phyloP scores from a whole-genome alignment of 2,888 invertebrate species.

The Nysson spinosus region DNA sequence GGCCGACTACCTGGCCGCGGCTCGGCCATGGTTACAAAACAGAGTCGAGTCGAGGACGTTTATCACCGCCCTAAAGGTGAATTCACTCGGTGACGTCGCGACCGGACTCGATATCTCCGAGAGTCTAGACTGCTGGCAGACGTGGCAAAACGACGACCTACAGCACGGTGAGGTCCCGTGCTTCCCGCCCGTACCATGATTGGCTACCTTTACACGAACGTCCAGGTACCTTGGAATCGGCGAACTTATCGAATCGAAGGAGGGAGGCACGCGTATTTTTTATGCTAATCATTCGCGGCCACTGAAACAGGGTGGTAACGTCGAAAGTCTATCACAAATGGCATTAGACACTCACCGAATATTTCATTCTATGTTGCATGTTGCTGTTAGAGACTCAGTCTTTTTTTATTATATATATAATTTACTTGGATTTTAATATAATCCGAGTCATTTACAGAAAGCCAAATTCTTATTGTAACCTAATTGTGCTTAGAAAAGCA shows the following conservation, averaged over 20 bases:
- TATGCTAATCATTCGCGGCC: conserved; percentile 25
- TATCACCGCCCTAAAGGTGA: conserved; percentile 65
- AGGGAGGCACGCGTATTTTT: conserved; percentile 8
- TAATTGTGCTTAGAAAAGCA: no score
- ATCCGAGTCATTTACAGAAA: no score
- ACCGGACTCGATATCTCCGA: conserved; percentile 57
- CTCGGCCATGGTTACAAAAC: conserved; percentile 50
- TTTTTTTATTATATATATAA: no score
- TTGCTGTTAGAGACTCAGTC: no score
- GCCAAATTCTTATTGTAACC: no score
- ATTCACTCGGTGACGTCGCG: conserved; percentile 65
- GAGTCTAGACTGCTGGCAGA: conserved; percentile 73
- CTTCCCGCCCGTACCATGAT: conserved; percentile 41
- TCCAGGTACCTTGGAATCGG: conserved; percentile 35
- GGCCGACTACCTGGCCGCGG: conserved; percentile 42
- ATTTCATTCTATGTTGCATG: no score
- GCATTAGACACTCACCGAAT: background rate
- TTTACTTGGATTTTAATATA: no score
- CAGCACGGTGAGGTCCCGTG: conserved; percentile 44
- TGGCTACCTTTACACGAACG: conserved; percentile 44
- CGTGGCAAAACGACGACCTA: conserved; percentile 71
- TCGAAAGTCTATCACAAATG: conserved; percentile 19
- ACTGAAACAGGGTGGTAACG: background rate
- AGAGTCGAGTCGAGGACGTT: conserved; percentile 50
- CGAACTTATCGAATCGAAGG: conserved; percentile 28